These are phyloP conservation scores for Chelmon rostratus DNA, from an alignment of 2,797 vertebrate species.

Conservation along the genomic window DNA sequence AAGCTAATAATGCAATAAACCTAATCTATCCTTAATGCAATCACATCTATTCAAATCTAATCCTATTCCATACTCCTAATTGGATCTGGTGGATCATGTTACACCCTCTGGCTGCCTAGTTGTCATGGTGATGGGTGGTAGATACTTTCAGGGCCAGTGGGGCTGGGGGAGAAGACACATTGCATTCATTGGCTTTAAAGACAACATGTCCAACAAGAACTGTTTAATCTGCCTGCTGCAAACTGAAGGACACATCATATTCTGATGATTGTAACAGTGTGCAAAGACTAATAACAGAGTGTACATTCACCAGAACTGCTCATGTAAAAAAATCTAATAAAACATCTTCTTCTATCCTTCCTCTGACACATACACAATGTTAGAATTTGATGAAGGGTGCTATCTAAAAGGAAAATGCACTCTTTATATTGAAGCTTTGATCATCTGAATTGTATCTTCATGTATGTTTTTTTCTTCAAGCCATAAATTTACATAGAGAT, in stretches of 20 bases:
- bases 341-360: not conserved
- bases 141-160: conserved; percentile 44
- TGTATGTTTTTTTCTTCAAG: not conserved
- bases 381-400: not conserved
- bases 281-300: not conserved
- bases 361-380: not conserved
- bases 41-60: conserved; percentile 80
- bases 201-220: conserved; percentile 51
- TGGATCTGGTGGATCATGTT: conserved; percentile 79
- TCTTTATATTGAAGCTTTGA: not conserved
- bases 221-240: conserved; percentile 44
- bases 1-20: conserved; percentile 77
- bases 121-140: conserved; percentile 73
- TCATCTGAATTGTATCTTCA: not conserved
- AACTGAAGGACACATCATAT: conserved; percentile 35
- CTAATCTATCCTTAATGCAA: conserved; percentile 79
- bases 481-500: not conserved
- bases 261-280: not conserved
- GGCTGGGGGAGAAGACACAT: conserved; percentile 45
- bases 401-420: not conserved
- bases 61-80: conserved; percentile 75
- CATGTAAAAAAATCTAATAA: not conserved
- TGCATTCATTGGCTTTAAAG: conserved; percentile 55
- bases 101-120: conserved; percentile 72
- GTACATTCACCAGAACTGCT: not conserved